Conservation (phyloP, 2,888 invertebrate species). For the Lasioglossum figueresi region DNA sequence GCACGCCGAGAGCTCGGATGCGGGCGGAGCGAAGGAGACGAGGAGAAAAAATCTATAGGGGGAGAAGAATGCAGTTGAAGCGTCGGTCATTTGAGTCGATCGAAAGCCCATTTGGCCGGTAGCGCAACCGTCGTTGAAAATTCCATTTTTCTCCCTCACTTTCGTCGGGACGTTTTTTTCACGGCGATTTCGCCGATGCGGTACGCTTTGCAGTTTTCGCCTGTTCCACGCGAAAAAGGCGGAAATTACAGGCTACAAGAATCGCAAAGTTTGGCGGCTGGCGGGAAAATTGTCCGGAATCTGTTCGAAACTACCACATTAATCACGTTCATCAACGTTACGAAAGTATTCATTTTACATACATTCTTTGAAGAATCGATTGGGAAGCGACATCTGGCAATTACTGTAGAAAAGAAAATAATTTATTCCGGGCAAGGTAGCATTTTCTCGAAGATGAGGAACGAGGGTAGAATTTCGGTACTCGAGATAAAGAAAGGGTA, state of each 20-base stretch:
- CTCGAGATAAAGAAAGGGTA: conserved; percentile 25
- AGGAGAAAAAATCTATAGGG: neutral
- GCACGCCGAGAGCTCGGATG: neutral
- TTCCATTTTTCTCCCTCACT: conserved; percentile 64
- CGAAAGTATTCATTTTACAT: neutral
- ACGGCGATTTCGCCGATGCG: conserved; percentile 42
- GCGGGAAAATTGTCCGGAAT: too few species aligned
- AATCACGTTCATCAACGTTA: neutral
- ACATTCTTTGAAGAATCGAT: neutral
- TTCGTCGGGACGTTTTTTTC: conserved; percentile 38
- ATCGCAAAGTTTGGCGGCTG: neutral
- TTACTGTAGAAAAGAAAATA: neutral
- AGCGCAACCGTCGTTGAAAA: conserved; percentile 66
- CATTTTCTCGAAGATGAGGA: neutral
- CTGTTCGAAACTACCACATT: neutral
- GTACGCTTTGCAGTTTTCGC: conserved; percentile 60
- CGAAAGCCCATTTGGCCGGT: conserved; percentile 68
- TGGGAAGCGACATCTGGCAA: neutral
- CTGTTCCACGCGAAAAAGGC: conserved; percentile 37
- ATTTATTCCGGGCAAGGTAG: neutral
- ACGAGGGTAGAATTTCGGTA: conserved; percentile 6
- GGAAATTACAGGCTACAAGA: conserved; percentile 31
- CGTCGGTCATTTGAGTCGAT: conserved; percentile 67
- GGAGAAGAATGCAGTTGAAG: conserved; percentile 66
- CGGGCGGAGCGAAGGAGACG: conserved; percentile 11